Evolutionary conservation across 2,888 invertebrate species (phyloP), one percentile per base, ranked within the genome.

Genomic region (Leptopterna dolabrata): DNA sequence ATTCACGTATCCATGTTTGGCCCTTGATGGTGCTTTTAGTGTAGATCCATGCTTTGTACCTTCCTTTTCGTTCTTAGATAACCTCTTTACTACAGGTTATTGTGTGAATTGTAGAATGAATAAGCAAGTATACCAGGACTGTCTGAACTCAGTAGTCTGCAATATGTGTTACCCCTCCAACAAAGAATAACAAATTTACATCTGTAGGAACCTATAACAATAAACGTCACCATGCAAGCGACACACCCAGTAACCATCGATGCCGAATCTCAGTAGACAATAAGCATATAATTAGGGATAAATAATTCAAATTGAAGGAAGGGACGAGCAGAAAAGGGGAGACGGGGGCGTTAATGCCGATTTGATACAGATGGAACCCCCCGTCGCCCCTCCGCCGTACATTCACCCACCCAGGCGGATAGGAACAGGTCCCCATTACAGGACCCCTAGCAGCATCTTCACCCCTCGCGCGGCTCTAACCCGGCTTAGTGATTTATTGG

Each of bases 401-500:
- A 51, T 4, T 6, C 51, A 51, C 51, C 51, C 51, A 51, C 82
- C 55, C 27, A 82, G 36, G 36, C 36, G 36, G 36, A 36, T 63
- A 30, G 82, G 29, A 76, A 36, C 76, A 76, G 76, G 76, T 41
- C 76, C 82, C 82, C 55, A 82, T 55, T 55, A 55, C 55, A 82
- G 51, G 41, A 76, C 82, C 63, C 51, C 63, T 55, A 80, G 45
- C 19, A 43, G 19, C 19, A 80, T 45, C 82, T 82, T 82, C 55
- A 82, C 55, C 63, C 63, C 55, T 36, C 55, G 82, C 45, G 70
- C 71, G 71, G 36, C 76, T 76, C 36, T 19, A 76, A 30, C 76
- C 41, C 76, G 82, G 82, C 82, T 82, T 82, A 82, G 82, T 82
- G 82, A 82, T 82, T 82, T 82, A 82, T 82, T 55, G 82, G 63